phyloP scores from a whole-genome alignment of 2,888 invertebrate species.

The Aleiodes alternator region DNA sequence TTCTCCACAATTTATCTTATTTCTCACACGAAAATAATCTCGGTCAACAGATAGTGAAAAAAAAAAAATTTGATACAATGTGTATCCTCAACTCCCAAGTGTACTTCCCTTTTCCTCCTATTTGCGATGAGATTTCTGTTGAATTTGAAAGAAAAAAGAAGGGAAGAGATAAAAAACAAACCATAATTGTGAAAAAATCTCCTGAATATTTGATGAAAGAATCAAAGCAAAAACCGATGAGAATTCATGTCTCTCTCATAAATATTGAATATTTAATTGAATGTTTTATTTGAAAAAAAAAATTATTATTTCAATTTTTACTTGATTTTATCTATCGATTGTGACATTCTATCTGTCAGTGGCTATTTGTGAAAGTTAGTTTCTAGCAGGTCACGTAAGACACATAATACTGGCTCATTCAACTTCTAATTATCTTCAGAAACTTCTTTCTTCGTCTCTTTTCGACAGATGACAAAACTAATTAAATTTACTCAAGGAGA shows the following conservation, averaged over 20 bases:
- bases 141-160: conserved; percentile 3
- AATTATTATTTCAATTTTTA: background rate
- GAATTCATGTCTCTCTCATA: conserved; percentile 1
- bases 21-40: conserved; percentile 16
- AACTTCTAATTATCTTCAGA: conserved; percentile 23
- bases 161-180: background rate
- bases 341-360: too few relatives aligned
- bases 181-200: background rate
- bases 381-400: conserved; percentile 22
- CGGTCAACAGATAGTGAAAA: background rate
- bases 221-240: conserved; percentile 6
- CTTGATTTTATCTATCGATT: too few relatives aligned
- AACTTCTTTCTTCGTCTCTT: background rate
- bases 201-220: conserved; percentile 1
- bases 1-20: conserved; percentile 6
- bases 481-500: background rate
- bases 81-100: conserved; percentile 13
- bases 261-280: background rate
- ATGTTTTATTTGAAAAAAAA: background rate
- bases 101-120: conserved; percentile 22
- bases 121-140: conserved; percentile 24
- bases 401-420: conserved; percentile 2
- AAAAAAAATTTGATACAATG: conserved; percentile 18
- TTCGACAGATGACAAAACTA: background rate
- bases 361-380: background rate